Evolutionary conservation across 2,113 vertebrate genomes (phyloP).

Genomic region (Ailurus styani): DNA sequence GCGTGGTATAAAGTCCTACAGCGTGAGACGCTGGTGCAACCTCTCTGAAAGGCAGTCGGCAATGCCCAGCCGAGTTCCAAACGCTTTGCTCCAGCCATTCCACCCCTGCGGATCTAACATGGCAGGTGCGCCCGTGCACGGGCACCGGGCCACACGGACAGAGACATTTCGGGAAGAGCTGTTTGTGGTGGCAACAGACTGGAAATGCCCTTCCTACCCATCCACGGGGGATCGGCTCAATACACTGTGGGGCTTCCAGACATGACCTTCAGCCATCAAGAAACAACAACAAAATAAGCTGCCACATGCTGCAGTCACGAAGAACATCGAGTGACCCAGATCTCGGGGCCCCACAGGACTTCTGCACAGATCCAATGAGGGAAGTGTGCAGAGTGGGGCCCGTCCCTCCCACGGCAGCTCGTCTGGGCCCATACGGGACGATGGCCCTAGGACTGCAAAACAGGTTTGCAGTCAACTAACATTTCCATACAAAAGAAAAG

Average conservation of each 20-base stretch:
- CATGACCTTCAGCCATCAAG: neutral
- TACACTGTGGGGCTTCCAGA: neutral
- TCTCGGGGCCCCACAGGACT: neutral
- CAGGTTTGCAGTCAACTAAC: neutral
- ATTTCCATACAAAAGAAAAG: neutral
- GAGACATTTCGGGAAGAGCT: neutral
- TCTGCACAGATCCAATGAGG: neutral
- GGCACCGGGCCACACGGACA: neutral
- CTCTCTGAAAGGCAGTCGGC: neutral
- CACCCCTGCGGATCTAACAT: neutral
- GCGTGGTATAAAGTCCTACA: rapidly evolving
- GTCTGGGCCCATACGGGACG: neutral
- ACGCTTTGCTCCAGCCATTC: neutral
- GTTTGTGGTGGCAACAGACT: neutral
- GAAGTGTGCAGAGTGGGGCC: too few species aligned
- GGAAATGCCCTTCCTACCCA: neutral
- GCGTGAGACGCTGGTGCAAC: rapidly evolving
- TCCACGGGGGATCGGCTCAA: neutral
- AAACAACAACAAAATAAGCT: neutral
- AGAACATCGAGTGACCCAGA: neutral
- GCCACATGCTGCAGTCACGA: neutral
- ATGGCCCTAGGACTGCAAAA: neutral
- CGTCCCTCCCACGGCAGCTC: rapidly evolving
- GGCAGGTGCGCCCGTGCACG: rapidly evolving
- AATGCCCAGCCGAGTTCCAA: neutral